A percentile compares a stretch with the other conserved stretches of the same genome.
These are phyloP conservation scores for Tigriopus japonicus DNA, from an alignment of 1,140 invertebrate genomes.

Conservation along the genomic window DNA sequence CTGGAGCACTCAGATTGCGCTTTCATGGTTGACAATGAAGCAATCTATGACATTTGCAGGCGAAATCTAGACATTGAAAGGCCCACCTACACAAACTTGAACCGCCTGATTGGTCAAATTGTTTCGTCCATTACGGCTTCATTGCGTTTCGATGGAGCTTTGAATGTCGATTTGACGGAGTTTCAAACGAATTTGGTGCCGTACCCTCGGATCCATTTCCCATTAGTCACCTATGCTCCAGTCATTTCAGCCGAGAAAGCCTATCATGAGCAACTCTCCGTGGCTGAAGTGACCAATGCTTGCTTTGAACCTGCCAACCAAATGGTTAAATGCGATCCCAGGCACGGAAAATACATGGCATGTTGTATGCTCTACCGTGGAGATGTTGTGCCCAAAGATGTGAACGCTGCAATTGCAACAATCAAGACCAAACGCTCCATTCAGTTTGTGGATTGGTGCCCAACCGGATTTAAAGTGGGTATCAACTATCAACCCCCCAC, in stretches of 20 bases:
- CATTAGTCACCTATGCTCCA: slow-evolving; percentile 54
- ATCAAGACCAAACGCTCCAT: slow-evolving; percentile 64
- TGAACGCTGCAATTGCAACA: slow-evolving; percentile 61
- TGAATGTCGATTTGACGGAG: slow-evolving; percentile 39
- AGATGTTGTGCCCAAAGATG: slow-evolving; percentile 61
- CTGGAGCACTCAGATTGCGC: slow-evolving; percentile 47
- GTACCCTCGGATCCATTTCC: slow-evolving; percentile 41
- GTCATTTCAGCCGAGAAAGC: slow-evolving; percentile 49
- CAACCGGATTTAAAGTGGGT: slow-evolving; percentile 47
- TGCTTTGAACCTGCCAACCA: slow-evolving; percentile 64
- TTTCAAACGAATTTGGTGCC: slow-evolving; percentile 41
- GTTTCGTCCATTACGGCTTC: slow-evolving; percentile 38
- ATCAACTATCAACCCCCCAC: slow-evolving; percentile 35
- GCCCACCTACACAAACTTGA: slow-evolving; percentile 40
- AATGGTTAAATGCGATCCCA: slow-evolving; percentile 56
- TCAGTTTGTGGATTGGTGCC: slow-evolving; percentile 62
- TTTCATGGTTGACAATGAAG: slow-evolving; percentile 51
- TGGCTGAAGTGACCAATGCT: slow-evolving; percentile 56
- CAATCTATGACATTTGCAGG: slow-evolving; percentile 49
- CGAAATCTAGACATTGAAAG: slow-evolving; percentile 39
- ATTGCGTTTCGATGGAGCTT: slow-evolving; percentile 36
- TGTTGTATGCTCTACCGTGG: slow-evolving; percentile 64
- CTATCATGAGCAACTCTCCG: slow-evolving; percentile 50
- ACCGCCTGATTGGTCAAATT: slow-evolving; percentile 53
- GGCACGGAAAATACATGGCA: slow-evolving; percentile 51